These are phyloP conservation scores for Heteropelma amictum DNA, from an alignment of 2,888 invertebrate species.

Conservation along the genomic window DNA sequence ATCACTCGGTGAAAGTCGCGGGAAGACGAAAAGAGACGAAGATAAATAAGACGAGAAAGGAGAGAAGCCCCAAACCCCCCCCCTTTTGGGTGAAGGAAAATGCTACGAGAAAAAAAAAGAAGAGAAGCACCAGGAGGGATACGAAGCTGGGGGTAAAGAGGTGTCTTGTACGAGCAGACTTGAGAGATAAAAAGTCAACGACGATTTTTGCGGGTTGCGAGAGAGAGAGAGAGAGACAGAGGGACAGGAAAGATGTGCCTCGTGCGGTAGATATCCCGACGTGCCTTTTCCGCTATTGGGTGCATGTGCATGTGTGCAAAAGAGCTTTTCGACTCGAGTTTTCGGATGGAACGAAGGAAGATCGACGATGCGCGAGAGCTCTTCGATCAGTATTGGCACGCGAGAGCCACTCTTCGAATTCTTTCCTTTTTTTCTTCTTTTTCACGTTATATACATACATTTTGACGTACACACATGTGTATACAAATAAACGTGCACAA, in stretches of 20 bases:
- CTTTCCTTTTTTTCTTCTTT: too few relatives aligned
- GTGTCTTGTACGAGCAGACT: constrained; percentile 8
- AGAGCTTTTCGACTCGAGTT: constrained; percentile 37
- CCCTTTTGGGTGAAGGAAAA: too few relatives aligned
- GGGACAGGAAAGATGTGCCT: too few relatives aligned
- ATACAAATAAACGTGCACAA: too few relatives aligned
- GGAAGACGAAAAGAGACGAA: too few relatives aligned
- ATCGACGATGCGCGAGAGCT: constrained; percentile 25
- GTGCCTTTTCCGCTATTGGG: neutral
- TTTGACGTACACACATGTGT: neutral
- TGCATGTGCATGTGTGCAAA: neutral
- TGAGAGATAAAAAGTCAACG: constrained; percentile 38
- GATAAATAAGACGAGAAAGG: too few relatives aligned
- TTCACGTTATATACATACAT: neutral
- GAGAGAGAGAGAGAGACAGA: too few relatives aligned
- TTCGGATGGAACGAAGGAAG: constrained; percentile 6
- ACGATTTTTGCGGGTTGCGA: constrained; percentile 44
- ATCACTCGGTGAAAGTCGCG: constrained; percentile 26
- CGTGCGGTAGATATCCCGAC: constrained; percentile 34
- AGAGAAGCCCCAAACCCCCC: too few relatives aligned
- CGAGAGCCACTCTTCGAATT: constrained; percentile 57
- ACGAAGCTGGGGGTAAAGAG: neutral
- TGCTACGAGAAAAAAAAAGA: constrained; percentile 2
- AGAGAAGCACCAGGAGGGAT: neutral
- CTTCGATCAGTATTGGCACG: constrained; percentile 53